phyloP scores from a whole-genome alignment of 2,888 invertebrate species.

The Drosophila nr. medialis region DNA sequence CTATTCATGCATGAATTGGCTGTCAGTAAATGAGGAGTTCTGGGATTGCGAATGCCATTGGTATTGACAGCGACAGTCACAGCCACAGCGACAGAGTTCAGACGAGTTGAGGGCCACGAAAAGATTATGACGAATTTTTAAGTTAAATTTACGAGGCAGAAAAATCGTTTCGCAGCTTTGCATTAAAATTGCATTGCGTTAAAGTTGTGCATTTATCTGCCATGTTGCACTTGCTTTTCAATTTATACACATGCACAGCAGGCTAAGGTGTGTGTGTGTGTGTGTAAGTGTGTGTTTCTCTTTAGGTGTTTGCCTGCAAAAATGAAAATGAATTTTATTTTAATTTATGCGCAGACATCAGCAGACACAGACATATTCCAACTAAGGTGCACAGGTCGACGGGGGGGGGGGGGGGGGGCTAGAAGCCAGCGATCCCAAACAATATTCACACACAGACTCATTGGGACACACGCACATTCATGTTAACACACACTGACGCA shows the following conservation, averaged over 20 bases:
- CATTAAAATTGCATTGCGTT: slow-evolving; percentile 63
- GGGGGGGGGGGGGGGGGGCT: slow-evolving; percentile 16
- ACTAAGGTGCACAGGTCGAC: slow-evolving; percentile 59
- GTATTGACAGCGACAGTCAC: slow-evolving; percentile 1
- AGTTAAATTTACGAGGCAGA: slow-evolving; percentile 15
- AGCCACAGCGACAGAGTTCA: slow-evolving; percentile 17
- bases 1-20: slow-evolving; percentile 43
- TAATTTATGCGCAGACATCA: slow-evolving; percentile 74
- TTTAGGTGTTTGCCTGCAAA: slow-evolving; percentile 35
- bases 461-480: slow-evolving; percentile 26
- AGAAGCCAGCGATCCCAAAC: slow-evolving; percentile 26
- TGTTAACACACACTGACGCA: slow-evolving; percentile 19
- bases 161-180: slow-evolving; percentile 25
- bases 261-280: not conserved
- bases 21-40: slow-evolving; percentile 43
- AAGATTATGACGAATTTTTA: slow-evolving; percentile 35
- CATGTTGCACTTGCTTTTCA: slow-evolving; percentile 53
- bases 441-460: slow-evolving; percentile 30
- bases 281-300: slow-evolving; percentile 11
- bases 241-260: slow-evolving; percentile 41
- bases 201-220: slow-evolving; percentile 61
- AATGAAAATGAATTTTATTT: slow-evolving; percentile 63
- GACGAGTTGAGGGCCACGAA: slow-evolving; percentile 6
- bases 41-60: slow-evolving; percentile 15
- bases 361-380: slow-evolving; percentile 34